Percentiles rank a stretch among this genome's conserved stretches.
Conservation (phyloP, 1,140 invertebrate species). For the Myzus persicae region DNA sequence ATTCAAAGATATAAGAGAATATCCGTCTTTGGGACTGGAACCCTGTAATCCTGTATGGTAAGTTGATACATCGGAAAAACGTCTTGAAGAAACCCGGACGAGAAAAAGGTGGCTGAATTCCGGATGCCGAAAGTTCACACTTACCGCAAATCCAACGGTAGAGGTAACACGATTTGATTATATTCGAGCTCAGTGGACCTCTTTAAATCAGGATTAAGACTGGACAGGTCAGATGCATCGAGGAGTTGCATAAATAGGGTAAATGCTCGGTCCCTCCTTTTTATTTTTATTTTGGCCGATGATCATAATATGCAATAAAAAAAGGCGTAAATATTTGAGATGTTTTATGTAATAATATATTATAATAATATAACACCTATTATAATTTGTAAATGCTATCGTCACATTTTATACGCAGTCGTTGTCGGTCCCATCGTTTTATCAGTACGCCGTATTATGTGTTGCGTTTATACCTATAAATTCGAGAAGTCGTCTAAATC, state of each 20-base stretch:
- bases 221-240: neutral
- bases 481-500: neutral
- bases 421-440: neutral
- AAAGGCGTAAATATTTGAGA: no score
- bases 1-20: neutral
- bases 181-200: neutral
- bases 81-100: neutral
- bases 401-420: neutral
- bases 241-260: neutral
- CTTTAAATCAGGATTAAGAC: neutral
- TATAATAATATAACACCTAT: no score
- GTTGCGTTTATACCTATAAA: neutral
- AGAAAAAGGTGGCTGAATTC: neutral
- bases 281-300: neutral
- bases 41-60: neutral
- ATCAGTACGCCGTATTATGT: neutral
- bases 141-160: neutral
- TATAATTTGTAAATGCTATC: neutral
- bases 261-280: neutral
- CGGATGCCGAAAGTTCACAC: neutral
- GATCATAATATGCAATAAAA: neutral
- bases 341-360: no score
- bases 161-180: neutral
- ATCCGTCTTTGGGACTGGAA: accelerated
- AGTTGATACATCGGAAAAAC: neutral